Evolutionary conservation across 2,888 invertebrate genomes (phyloP).

Genomic region (Drosophila robusta): DNA sequence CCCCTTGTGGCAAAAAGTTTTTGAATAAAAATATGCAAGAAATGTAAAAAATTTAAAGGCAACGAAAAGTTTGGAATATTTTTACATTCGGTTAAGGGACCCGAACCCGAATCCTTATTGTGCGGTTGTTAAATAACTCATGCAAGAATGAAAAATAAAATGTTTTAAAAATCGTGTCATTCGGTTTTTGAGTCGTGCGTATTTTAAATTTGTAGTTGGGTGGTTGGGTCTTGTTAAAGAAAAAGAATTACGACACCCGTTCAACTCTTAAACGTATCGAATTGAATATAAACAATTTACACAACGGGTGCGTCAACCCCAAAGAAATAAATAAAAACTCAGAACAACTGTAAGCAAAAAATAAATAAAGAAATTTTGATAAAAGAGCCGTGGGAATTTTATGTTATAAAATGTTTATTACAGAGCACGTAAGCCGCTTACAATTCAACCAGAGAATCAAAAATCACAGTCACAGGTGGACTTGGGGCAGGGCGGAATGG

Average conservation of each 20-base stretch:
- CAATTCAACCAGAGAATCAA: constrained; percentile 28
- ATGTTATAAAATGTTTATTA: constrained; percentile 44
- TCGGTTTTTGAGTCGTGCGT: too few relatives aligned
- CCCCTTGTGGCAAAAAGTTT: neutral
- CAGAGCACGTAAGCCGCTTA: constrained; percentile 43
- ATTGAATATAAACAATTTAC: constrained; percentile 7
- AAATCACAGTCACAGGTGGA: constrained; percentile 14
- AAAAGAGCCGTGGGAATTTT: constrained; percentile 11
- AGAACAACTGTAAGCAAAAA: neutral
- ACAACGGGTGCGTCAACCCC: neutral
- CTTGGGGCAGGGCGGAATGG: neutral
- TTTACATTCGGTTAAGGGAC: too few relatives aligned
- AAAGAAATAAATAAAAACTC: neutral
- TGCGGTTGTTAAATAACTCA: neutral
- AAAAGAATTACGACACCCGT: constrained; percentile 1
- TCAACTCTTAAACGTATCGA: constrained; percentile 4
- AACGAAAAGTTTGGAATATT: neutral
- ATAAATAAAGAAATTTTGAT: neutral
- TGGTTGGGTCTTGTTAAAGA: neutral
- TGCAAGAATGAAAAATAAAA: neutral
- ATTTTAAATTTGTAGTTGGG: too few relatives aligned
- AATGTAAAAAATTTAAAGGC: neutral
- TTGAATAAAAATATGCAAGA: neutral
- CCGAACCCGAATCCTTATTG: neutral
- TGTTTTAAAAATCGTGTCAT: too few relatives aligned